Conservation (phyloP, 2,113 vertebrate species). For the Pimephales promelas region DNA sequence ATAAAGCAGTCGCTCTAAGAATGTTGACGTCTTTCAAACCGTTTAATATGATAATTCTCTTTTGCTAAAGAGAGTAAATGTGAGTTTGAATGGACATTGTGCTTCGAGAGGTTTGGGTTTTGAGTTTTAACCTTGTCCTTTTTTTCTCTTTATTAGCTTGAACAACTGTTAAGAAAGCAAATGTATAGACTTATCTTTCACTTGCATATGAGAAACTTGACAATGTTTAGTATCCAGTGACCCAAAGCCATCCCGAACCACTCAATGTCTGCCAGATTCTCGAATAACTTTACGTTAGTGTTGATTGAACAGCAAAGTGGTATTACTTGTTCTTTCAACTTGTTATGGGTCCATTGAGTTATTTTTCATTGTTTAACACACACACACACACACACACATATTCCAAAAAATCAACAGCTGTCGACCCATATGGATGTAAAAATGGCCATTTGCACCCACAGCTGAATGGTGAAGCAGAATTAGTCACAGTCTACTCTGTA, state of each 20-base stretch:
- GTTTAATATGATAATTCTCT: conserved; percentile 49
- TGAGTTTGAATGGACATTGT: conserved; percentile 34
- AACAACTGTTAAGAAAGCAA: conserved; percentile 34
- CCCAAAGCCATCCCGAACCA: neutral
- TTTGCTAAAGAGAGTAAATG: conserved; percentile 32
- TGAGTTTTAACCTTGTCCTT: conserved; percentile 18
- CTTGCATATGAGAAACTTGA: neutral
- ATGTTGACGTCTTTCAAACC: conserved; percentile 45
- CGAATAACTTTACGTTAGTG: neutral
- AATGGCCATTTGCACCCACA: conserved; percentile 49
- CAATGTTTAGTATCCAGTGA: neutral
- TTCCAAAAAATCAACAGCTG: neutral
- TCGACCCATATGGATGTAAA: conserved; percentile 48
- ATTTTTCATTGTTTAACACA: neutral
- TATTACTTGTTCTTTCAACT: neutral
- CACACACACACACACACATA: too few species aligned
- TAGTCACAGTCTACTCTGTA: conserved; percentile 56
- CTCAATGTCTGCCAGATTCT: neutral
- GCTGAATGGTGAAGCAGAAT: conserved; percentile 53
- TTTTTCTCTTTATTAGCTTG: conserved; percentile 27
- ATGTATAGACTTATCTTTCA: neutral
- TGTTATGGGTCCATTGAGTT: neutral
- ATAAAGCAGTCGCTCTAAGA: conserved; percentile 43
- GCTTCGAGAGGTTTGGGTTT: conserved; percentile 8
- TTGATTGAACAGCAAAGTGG: too few species aligned